A percentile compares a stretch with the other conserved stretches of the same genome.
These are phyloP conservation scores for Chondrosia reniformis DNA, from an alignment of 37 sponge, comb jelly and placozoan genomes.

Conservation along the genomic window DNA sequence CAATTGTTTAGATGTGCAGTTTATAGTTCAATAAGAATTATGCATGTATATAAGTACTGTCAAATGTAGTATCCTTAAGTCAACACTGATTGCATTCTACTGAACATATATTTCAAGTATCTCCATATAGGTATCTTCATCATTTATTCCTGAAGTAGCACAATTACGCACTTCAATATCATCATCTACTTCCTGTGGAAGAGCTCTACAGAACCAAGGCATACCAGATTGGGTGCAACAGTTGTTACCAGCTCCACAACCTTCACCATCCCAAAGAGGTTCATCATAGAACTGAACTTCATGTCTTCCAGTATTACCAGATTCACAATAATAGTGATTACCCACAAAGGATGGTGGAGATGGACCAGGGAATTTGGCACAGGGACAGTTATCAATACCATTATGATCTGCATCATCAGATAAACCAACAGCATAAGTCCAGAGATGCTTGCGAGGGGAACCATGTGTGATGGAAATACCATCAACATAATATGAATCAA, in stretches of 20 bases:
- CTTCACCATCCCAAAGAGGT: slow-evolving; percentile 5
- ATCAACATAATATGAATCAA: slow-evolving; percentile 14
- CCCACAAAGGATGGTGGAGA: slow-evolving; percentile 17
- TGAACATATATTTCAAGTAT: neutral
- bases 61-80: too few relatives aligned
- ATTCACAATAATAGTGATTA: slow-evolving; percentile 12
- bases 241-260: slow-evolving; percentile 6
- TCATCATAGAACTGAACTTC: neutral
- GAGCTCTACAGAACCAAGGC: slow-evolving; percentile 10
- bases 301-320: neutral
- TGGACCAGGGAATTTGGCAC: neutral
- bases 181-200: neutral
- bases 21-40: too few relatives aligned
- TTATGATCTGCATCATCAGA: neutral
- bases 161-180: slow-evolving; percentile 14
- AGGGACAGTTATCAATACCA: neutral
- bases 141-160: neutral
- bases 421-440: slow-evolving; percentile 32
- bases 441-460: slow-evolving; percentile 32
- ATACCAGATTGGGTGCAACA: slow-evolving; percentile 27
- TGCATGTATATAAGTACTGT: too few relatives aligned
- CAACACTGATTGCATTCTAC: too few relatives aligned
- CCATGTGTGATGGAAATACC: slow-evolving; percentile 41
- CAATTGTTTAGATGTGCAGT: too few relatives aligned
- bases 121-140: slow-evolving; percentile 21